These are phyloP conservation scores for Punctoribates punctum DNA, from an alignment of 2,888 invertebrate species.

Conservation along the genomic window DNA sequence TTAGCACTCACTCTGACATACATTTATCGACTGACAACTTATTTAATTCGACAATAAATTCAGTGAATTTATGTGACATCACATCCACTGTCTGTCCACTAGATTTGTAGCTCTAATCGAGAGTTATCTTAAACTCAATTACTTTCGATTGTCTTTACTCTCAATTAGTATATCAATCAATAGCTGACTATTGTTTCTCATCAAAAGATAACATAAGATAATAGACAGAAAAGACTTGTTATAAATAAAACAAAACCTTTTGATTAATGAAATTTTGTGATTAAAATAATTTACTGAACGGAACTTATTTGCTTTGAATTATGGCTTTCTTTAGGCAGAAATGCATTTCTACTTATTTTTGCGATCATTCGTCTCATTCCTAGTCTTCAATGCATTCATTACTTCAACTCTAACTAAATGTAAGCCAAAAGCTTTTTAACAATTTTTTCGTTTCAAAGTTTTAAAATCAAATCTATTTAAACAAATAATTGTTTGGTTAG, in stretches of 20 bases:
- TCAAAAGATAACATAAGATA: conserved; percentile 17
- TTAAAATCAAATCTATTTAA: not conserved
- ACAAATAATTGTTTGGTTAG: not conserved
- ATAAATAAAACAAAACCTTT: conserved; percentile 16
- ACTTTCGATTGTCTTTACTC: conserved; percentile 10
- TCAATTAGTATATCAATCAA: conserved; percentile 1
- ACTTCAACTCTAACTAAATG: conserved; percentile 1
- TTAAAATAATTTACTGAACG: not conserved
- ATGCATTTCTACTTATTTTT: conserved; percentile 25
- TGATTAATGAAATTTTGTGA: not conserved
- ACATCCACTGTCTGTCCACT: not conserved
- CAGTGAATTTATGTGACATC: not conserved
- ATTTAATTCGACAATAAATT: not conserved
- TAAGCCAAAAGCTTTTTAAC: not conserved
- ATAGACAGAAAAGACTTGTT: not conserved
- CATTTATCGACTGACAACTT: not conserved
- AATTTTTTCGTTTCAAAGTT: not conserved
- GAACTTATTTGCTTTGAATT: not conserved
- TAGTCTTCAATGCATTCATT: not conserved
- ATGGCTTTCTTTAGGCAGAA: conserved; percentile 13
- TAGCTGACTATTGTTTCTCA: conserved; percentile 17
- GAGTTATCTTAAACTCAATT: conserved; percentile 10
- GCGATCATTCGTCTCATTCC: not conserved
- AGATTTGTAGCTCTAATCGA: not conserved
- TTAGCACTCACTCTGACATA: not conserved